phyloP scores from a whole-genome alignment of 2,888 invertebrate genomes.

The Salticus scenicus region DNA sequence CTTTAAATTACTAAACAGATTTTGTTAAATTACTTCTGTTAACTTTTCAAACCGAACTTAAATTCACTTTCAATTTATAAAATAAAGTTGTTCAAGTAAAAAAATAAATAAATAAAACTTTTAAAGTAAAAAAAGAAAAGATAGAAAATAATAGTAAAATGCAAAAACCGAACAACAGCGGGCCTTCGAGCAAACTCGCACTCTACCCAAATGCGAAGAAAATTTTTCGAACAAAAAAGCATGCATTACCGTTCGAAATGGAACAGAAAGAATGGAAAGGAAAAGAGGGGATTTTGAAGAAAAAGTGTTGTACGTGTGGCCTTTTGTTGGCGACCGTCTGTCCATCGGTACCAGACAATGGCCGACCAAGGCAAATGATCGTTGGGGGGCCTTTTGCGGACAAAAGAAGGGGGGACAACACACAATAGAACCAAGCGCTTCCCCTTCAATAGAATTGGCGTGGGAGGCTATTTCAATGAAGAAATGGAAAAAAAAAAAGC shows the following conservation, averaged over 20 bases:
- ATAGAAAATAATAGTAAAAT: conserved; percentile 13
- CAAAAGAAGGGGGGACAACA: neutral
- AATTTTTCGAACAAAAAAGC: conserved; percentile 28
- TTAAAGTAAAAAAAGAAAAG: neutral
- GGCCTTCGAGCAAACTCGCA: neutral
- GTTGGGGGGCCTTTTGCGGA: conserved; percentile 35
- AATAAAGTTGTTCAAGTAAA: neutral
- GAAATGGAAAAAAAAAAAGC: too few relatives aligned
- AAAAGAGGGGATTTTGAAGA: neutral
- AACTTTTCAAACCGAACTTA: too few relatives aligned
- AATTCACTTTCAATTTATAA: too few relatives aligned
- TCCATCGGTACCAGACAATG: conserved; percentile 52
- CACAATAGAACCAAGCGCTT: neutral
- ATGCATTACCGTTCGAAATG: conserved; percentile 58
- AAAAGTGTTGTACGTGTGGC: conserved; percentile 54
- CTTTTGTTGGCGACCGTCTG: conserved; percentile 57
- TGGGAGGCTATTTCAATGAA: conserved; percentile 52
- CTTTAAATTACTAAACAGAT: too few relatives aligned
- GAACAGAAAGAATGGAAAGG: conserved; percentile 27
- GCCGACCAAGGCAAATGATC: conserved; percentile 54
- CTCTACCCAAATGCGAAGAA: neutral
- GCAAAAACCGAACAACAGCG: neutral
- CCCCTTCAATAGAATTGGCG: conserved; percentile 39
- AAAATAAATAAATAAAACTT: neutral
- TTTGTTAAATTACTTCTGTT: too few relatives aligned